Evolutionary conservation across 2,888 invertebrate species (phyloP).

Genomic region (Beris morrisii): DNA sequence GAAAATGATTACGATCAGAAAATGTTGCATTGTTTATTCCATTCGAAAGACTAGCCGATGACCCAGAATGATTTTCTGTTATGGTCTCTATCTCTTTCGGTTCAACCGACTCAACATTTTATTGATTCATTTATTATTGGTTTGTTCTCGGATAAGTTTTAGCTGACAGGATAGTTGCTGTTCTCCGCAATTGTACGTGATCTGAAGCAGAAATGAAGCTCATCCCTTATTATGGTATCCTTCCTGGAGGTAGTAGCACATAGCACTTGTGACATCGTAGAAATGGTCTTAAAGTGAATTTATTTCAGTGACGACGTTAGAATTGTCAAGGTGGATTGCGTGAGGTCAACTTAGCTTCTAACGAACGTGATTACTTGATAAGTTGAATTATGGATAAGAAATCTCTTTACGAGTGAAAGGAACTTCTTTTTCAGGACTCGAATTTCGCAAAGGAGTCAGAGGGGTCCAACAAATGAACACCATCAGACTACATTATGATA

Average conservation of each 20-base stretch:
- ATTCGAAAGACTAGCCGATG: too few species aligned
- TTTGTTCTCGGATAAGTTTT: conserved; percentile 18
- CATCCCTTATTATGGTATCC: background rate
- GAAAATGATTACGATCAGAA: too few species aligned
- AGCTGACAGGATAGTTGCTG: conserved; percentile 22
- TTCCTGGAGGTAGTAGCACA: background rate
- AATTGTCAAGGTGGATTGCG: conserved; percentile 25
- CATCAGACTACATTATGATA: too few species aligned
- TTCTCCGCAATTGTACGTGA: conserved; percentile 24
- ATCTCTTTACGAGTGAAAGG: background rate
- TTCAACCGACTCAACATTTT: background rate
- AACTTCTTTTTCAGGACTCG: too few species aligned
- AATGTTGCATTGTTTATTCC: too few species aligned
- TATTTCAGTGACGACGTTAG: conserved; percentile 26
- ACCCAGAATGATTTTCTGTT: too few species aligned
- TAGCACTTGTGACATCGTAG: conserved; percentile 8
- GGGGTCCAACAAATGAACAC: too few species aligned
- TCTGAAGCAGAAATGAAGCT: background rate
- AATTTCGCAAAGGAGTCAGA: too few species aligned
- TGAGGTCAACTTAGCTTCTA: conserved; percentile 16
- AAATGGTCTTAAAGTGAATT: conserved; percentile 17
- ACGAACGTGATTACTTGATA: too few species aligned
- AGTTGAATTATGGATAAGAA: conserved; percentile 2
- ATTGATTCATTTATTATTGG: conserved; percentile 27
- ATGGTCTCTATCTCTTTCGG: too few species aligned